Evolutionary conservation across 2,113 vertebrate genomes (phyloP).

Genomic region (Chamaea fasciata): DNA sequence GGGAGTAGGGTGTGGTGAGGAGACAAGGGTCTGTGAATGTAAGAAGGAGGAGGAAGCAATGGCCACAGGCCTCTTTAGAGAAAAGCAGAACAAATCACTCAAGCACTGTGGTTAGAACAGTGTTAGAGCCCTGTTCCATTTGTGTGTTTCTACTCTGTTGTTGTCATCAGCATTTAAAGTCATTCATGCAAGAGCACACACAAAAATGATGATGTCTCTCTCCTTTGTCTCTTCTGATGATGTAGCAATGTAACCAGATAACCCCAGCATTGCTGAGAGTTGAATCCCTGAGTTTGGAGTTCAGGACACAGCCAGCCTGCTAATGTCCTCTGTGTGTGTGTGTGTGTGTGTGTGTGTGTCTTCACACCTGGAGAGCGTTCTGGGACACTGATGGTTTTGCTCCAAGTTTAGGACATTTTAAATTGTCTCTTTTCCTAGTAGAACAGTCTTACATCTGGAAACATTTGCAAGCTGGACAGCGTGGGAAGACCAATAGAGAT

Average conservation of each 20-base stretch:
- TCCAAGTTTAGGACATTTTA: neutral
- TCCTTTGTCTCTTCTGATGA: neutral
- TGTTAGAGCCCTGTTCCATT: neutral
- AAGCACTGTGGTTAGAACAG: neutral
- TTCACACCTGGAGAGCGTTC: neutral
- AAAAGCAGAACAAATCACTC: neutral
- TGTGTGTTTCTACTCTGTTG: neutral
- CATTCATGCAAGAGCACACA: neutral
- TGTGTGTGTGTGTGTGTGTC: neutral
- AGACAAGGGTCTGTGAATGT: neutral
- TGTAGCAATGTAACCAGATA: neutral
- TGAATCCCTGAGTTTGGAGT: neutral
- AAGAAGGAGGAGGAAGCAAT: neutral
- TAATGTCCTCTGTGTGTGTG: neutral
- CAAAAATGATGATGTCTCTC: neutral
- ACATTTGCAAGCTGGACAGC: neutral
- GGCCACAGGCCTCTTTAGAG: fast-evolving
- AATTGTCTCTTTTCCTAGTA: neutral
- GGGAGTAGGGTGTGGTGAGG: neutral
- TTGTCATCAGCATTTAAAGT: neutral
- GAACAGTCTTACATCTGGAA: neutral
- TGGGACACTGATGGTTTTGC: neutral
- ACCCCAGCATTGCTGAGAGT: neutral
- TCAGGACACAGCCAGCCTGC: neutral
- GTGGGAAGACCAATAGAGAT: too few relatives aligned